These are phyloP conservation scores for Drosophila miranda DNA, from an alignment of 1,140 invertebrate genomes.

Conservation along the genomic window DNA sequence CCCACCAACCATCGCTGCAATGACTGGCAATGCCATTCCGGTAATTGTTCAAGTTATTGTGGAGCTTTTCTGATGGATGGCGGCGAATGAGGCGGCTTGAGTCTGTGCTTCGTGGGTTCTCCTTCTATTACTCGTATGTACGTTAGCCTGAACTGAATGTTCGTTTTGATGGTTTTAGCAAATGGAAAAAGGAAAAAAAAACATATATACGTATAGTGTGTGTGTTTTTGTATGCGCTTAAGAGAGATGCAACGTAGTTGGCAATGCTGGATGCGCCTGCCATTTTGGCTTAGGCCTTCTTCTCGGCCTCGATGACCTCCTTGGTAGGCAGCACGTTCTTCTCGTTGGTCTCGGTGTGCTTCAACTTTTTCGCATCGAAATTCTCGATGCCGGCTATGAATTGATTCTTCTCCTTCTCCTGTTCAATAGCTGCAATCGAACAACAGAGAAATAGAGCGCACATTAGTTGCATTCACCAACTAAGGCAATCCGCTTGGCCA, in stretches of 20 bases:
- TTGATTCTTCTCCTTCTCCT: constrained; percentile 93
- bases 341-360: constrained; percentile 94
- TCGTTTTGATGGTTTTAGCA: constrained; percentile 5
- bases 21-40: no score
- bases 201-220: constrained; percentile 18
- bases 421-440: constrained; percentile 88
- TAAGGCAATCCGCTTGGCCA: constrained; percentile 37
- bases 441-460: constrained; percentile 32
- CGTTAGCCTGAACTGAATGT: constrained; percentile 1
- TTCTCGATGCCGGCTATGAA: constrained; percentile 94
- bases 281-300: constrained; percentile 84
- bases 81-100: no score
- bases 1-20: no score
- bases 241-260: no score
- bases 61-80: no score
- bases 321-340: constrained; percentile 95
- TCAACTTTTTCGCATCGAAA: constrained; percentile 92
- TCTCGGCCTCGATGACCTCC: constrained; percentile 89
- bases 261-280: constrained; percentile 1
- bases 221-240: constrained; percentile 14
- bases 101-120: constrained; percentile 5
- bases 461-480: constrained; percentile 49
- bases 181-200: constrained; percentile 19
- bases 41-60: no score
- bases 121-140: constrained; percentile 1